phyloP scores from a whole-genome alignment of 2,797 vertebrate species.

The Chromis chromis region DNA sequence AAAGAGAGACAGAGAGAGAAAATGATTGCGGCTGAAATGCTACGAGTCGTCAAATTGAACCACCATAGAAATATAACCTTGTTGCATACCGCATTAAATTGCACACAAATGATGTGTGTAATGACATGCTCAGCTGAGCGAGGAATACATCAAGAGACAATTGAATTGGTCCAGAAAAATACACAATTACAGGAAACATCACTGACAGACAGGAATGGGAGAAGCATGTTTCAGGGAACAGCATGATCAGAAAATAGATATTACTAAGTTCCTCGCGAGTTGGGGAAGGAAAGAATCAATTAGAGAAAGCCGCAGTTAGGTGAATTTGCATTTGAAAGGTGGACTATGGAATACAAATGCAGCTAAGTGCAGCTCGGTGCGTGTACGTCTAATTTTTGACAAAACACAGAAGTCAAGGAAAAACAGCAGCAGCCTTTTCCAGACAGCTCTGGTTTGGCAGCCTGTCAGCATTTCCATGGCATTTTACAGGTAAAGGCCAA shows the following conservation, averaged over 20 bases:
- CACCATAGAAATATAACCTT: constrained; percentile 67
- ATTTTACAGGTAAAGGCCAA: constrained; percentile 80
- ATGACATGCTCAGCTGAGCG: constrained; percentile 72
- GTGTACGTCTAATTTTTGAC: constrained; percentile 59
- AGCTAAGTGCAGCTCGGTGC: constrained; percentile 39
- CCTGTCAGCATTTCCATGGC: constrained; percentile 79
- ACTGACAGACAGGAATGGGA: constrained; percentile 29
- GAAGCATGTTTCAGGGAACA: constrained; percentile 26
- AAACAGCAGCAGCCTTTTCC: constrained; percentile 56
- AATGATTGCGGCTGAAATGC: constrained; percentile 66
- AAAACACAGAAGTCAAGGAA: constrained; percentile 50
- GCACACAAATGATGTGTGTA: constrained; percentile 74
- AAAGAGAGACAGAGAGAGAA: constrained; percentile 48
- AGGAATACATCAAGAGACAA: constrained; percentile 73
- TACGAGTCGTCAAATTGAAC: constrained; percentile 66
- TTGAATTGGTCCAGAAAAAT: constrained; percentile 72
- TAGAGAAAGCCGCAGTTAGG: constrained; percentile 34
- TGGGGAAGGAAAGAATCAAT: constrained; percentile 30
- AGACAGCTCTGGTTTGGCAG: constrained; percentile 67
- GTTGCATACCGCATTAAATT: constrained; percentile 67
- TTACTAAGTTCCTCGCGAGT: constrained; percentile 16
- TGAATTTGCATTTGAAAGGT: constrained; percentile 47
- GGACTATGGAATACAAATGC: constrained; percentile 45
- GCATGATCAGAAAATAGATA: constrained; percentile 43
- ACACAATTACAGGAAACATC: constrained; percentile 68